Evolutionary conservation across 2,888 invertebrate species (phyloP).

Genomic region (Sarcophaga carnaria): DNA sequence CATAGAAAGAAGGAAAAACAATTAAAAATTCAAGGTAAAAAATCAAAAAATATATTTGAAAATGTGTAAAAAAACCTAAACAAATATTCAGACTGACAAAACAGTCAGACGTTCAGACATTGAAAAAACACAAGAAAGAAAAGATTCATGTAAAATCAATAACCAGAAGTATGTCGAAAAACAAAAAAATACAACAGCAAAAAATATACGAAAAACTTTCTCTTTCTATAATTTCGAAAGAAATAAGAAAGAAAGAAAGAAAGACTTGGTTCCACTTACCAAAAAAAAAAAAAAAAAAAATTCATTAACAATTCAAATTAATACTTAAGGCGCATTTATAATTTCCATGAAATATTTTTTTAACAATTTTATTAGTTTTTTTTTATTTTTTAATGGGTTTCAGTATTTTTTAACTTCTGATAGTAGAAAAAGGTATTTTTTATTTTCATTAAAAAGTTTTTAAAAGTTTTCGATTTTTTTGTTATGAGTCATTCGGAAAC

Average conservation of each 20-base stretch:
- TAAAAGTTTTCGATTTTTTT: neutral
- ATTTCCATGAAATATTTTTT: neutral
- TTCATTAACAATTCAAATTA: conserved; percentile 54
- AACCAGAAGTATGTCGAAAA: conserved; percentile 42
- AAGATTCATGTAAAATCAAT: conserved; percentile 28
- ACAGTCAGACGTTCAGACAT: neutral
- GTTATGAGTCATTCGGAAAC: neutral
- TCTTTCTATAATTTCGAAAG: conserved; percentile 58
- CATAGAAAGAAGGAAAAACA: neutral
- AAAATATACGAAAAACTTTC: conserved; percentile 57
- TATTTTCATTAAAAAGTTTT: neutral
- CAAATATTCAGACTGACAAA: neutral
- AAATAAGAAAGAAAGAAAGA: neutral
- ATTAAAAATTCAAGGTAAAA: conserved; percentile 52
- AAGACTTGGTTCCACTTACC: conserved; percentile 3
- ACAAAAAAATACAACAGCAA: conserved; percentile 7
- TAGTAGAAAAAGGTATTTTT: neutral
- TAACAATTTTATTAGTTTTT: neutral
- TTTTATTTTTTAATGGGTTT: neutral
- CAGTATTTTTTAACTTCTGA: neutral
- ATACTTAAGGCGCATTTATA: conserved; percentile 36
- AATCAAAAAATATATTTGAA: conserved; percentile 12
- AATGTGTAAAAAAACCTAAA: neutral
- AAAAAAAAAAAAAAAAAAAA: neutral
- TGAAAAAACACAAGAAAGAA: conserved; percentile 23